Evolutionary conservation across 2,797 vertebrate species (phyloP).

Genomic region (Pseudochirops corinnae): DNA sequence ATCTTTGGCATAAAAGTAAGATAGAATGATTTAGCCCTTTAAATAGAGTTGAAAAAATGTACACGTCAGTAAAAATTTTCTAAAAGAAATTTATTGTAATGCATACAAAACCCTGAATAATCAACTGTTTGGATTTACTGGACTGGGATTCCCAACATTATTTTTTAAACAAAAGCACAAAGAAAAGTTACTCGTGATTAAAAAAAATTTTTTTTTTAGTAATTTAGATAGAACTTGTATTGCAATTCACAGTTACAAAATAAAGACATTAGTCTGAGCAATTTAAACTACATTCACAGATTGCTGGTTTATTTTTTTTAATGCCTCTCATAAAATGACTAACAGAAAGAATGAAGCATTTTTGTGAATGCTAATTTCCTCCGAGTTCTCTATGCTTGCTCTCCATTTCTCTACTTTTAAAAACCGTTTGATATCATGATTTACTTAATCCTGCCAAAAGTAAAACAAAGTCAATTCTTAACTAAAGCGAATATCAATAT

Average conservation of each 20-base stretch:
- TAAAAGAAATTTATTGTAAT: conserved; percentile 31
- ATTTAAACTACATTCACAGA: neutral
- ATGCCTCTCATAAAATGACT: neutral
- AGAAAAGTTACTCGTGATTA: neutral
- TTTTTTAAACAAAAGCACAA: conserved; percentile 4
- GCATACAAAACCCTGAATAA: neutral
- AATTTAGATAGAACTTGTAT: neutral
- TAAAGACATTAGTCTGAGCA: conserved; percentile 27
- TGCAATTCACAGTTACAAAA: neutral
- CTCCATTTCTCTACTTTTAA: neutral
- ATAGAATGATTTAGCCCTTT: neutral
- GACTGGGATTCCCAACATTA: neutral
- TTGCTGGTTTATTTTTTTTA: neutral
- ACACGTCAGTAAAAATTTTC: neutral
- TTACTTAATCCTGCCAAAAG: neutral
- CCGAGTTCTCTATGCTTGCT: neutral
- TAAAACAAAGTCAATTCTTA: conserved; percentile 18
- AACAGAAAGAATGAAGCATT: neutral
- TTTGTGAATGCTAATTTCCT: neutral
- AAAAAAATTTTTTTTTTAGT: conserved; percentile 18
- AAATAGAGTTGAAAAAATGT: conserved; percentile 17
- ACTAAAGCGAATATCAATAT: conserved; percentile 27
- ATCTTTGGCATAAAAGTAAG: conserved; percentile 24
- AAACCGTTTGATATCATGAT: no score
- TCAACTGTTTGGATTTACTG: conserved; percentile 23